Base-by-base conservation (phyloP, 1,140 invertebrate genomes). In the Apis florea region DNA sequence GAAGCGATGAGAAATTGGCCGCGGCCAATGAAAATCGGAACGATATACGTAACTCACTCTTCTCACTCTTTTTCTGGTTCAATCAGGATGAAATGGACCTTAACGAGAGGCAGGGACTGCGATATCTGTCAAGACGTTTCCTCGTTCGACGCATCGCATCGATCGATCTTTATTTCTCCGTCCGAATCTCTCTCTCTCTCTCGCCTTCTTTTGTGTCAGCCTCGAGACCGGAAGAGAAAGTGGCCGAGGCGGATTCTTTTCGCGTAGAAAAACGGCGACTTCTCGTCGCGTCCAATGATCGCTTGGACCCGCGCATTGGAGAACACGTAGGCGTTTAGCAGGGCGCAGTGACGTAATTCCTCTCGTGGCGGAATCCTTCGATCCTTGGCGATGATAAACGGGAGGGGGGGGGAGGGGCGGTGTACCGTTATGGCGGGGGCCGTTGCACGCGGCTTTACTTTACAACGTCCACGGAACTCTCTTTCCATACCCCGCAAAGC, bases 221-320 rank as follows among this genome's bases (percentile, higher is more conserved):
- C 68, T 63, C 75, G 82, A 40, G 4, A 69, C 59, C 84, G 84
- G 85, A 88, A 90, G 87, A 87, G 88, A 91, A 90, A 91, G 87
- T 88, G 77, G 74, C 56, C 82, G 51, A 31, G 21, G 24, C 47
- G 19, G 26, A n/a, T 63, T 83, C 63, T 63, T 49, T n/a, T 72
- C 67, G 53, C 24, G 49, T 64, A 49, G 51, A 61, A 13, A 49
- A 78, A 72, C 51, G 56, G 76, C 72, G 85, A 79, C 67, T 66
- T 63, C 66, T 79, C 83, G 82, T 86, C 84, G 84, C 67, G 49
- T 64, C 56, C 80, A 74, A 82, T 76, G 80, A 82, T 82, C 79
- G 53, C 49, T 40, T 56, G 71, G 59, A 73, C 40, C 17, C 19
- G 21, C 31, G 31, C 72, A n/a, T 61, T 75, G n/a, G 59, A 69